Conservation (phyloP, 1,140 invertebrate species). For the Uloborus diversus region DNA sequence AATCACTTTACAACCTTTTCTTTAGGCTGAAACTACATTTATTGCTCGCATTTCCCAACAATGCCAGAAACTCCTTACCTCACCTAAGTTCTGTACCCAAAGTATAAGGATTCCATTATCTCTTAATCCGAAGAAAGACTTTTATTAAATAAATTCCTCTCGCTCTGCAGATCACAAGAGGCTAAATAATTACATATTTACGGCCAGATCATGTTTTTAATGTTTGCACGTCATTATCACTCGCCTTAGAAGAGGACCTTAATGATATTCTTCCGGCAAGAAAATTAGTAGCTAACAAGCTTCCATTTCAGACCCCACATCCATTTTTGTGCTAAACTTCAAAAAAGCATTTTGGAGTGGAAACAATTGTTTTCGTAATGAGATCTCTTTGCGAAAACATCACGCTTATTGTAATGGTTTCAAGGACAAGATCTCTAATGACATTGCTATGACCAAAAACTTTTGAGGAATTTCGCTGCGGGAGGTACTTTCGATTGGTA, state of each 20-base stretch:
- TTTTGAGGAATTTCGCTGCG: too few relatives aligned
- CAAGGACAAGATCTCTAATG: too few relatives aligned
- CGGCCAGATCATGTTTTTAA: constrained; percentile 34
- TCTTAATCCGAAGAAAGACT: constrained; percentile 31
- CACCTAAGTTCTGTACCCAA: too few relatives aligned
- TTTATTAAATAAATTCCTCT: constrained; percentile 43
- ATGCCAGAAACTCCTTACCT: background rate
- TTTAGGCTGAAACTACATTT: constrained; percentile 10
- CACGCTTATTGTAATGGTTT: too few relatives aligned
- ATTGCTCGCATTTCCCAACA: background rate
- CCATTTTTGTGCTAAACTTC: background rate
- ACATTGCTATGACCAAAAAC: too few relatives aligned
- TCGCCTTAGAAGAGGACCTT: background rate
- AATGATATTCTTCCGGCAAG: background rate
- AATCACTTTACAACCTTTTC: constrained; percentile 56
- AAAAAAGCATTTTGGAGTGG: background rate
- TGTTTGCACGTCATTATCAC: constrained; percentile 22
- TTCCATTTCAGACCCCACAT: background rate
- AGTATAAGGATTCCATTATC: constrained; percentile 36
- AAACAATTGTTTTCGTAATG: too few relatives aligned
- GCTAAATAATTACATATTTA: constrained; percentile 55
- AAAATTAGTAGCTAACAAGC: constrained; percentile 31
- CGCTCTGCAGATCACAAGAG: constrained; percentile 25
- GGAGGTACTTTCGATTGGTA: too few relatives aligned
- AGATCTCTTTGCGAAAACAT: too few relatives aligned